Percentiles rank a stretch among this genome's conserved stretches.
Conservation (phyloP, 2,797 vertebrate genomes). For the Morus bassanus region DNA sequence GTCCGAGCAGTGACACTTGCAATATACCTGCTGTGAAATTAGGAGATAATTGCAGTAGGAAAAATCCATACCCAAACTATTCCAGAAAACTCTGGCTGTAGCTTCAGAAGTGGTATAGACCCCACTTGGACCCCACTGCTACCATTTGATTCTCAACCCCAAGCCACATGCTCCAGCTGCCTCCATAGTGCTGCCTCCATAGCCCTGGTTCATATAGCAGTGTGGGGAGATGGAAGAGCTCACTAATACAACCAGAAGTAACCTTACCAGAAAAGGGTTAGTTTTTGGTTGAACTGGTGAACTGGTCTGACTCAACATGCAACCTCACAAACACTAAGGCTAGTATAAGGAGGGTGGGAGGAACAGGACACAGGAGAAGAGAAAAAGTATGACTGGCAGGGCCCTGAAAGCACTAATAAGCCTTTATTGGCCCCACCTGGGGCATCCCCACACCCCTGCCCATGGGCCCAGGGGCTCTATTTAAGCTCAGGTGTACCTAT, state of each 20-base stretch:
- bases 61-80: not conserved
- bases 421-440: not conserved
- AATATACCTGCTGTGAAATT: not conserved
- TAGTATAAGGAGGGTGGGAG: not conserved
- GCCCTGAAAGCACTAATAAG: not conserved
- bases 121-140: not conserved
- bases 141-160: not conserved
- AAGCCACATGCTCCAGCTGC: not conserved
- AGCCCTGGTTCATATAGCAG: not conserved
- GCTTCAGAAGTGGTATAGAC: not conserved
- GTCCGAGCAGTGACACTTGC: not conserved
- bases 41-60: not conserved
- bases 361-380: not conserved
- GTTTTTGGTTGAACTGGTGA: not conserved
- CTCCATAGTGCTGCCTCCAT: not conserved
- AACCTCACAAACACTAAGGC: not conserved
- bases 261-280: not conserved
- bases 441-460: not conserved
- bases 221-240: not conserved
- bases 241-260: not conserved
- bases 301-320: not conserved
- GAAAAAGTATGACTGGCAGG: not conserved
- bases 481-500: not conserved
- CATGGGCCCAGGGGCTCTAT: not conserved
- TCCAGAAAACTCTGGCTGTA: not conserved